Base-by-base conservation (phyloP, 1,140 invertebrate species). In the Probaryconus sp. region DNA sequence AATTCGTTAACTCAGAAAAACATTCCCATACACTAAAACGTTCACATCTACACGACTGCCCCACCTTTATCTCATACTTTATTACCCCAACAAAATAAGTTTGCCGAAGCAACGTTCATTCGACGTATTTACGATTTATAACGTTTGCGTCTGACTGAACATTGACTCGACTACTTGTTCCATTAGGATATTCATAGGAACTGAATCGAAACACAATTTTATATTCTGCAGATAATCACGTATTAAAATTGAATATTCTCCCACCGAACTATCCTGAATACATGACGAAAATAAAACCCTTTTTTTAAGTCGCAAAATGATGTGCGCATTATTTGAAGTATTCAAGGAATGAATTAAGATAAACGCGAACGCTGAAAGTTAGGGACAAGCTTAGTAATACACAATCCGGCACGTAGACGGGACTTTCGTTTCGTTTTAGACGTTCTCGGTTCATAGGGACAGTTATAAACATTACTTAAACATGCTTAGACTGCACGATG, bases 321-420 rank as follows among this genome's bases (percentile, higher is more conserved):
- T 37, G 42, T 60, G 55, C 42, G 42, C 55, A 47, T 30, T 47
- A 11, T n/a, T n/a, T n/a, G 45, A 60, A 61, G 47, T 63, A 51
- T 51, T 42, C 51, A 42, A 55, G 47, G 30, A 64, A 43, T 11
- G 53, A 53, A 53, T 64, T 64, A 53, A 53, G 21, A 45, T 37
- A 45, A 64, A 45, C 30, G 45, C 5, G 35, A 45, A 28, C 9
- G 31, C 20, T 28, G 20, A 21, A 64, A 53, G 35, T 35, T 10
- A n/a, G n/a, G 5, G 11, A 40, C 14, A 3, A 21, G 2, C 5
- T 64, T 53, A 14, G 7, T 53, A 45, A 53, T 18, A 53, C 18
- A 28, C 21, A 51, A 30, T 51, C 26, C 33, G 37, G 14, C 37
- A 5, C 31, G 14, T 24, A 5, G 10, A n/a, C n/a, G n/a, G n/a